Base-by-base conservation (phyloP, 2,113 vertebrate genomes). In the Albula goreensis region DNA sequence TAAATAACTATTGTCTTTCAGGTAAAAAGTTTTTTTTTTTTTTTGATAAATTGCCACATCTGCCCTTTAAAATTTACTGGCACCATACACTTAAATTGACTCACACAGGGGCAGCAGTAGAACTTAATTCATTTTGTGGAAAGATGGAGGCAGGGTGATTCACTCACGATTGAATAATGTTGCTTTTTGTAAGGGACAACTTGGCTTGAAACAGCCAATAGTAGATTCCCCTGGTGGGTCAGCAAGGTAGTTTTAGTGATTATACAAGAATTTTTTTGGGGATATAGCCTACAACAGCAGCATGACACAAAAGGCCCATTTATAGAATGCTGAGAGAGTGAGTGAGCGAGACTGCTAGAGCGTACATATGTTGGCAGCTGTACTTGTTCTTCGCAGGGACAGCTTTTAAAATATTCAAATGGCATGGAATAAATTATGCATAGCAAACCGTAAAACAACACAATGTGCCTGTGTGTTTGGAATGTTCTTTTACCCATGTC, bases 361-460 rank as follows among this genome's bases (percentile, higher is more conserved):
- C 83, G 50, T 81, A 60, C 41, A 9, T 25, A 53, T 57, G 52
- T 79, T 80, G 53, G 74, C 56, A 80, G n/a, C 52, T 48, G 25
- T 7, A 78, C 74, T 57, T 83, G 50, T 41, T 50, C 82, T 84
- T 80, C 79, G 48, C 57, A 51, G 88, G 31, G 70, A n/a, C 6
- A 53, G 41, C 60, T 53, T 50, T 49, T 86, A 82, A 83, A 85
- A 85, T 85, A 86, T 82, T 86, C 50, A 74, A 56, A 17, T 50
- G 19, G 52, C 41, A 31, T 17, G 19, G 79, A 31, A 87, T 87
- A 12, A 83, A 87, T 83, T 80, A 83, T 87, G 85, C 25, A 80
- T 22, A 78, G 6, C 15, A 17, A 79, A 56, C 77, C 53, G 86
- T 78, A 83, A 9, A 87, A 66, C 82, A 86, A 86, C 52, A 77